Evolutionary conservation across 2,797 vertebrate species (phyloP).

Genomic region (Sebastes melanostomus): DNA sequence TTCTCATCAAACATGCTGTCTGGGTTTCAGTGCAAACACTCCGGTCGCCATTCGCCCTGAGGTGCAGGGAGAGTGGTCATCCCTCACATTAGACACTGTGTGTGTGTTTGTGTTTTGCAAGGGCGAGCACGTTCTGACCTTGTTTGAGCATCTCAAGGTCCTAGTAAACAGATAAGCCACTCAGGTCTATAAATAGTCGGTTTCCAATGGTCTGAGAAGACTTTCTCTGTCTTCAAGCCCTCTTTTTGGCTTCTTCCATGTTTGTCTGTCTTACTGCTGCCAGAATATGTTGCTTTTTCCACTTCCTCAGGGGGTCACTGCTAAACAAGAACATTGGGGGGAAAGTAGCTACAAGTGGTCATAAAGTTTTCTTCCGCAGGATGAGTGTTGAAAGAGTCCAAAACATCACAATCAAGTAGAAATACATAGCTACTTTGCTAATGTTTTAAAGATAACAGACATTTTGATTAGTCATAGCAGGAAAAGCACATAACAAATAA

Average conservation of each 20-base stretch:
- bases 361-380: slow-evolving; percentile 1
- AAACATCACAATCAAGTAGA: neutral
- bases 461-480: neutral
- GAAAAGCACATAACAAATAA: neutral
- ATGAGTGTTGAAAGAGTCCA: neutral
- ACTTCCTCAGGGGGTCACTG: slow-evolving; percentile 8
- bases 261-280: slow-evolving; percentile 46
- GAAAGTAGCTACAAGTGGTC: slow-evolving; percentile 1
- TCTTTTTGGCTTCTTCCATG: slow-evolving; percentile 35
- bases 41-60: slow-evolving; percentile 34
- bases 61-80: slow-evolving; percentile 27
- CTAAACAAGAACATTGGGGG: slow-evolving; percentile 25
- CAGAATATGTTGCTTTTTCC: slow-evolving; percentile 44
- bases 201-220: slow-evolving; percentile 50
- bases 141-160: slow-evolving; percentile 64
- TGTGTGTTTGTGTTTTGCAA: slow-evolving; percentile 45
- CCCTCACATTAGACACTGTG: slow-evolving; percentile 50
- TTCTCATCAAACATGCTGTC: slow-evolving; percentile 50
- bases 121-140: slow-evolving; percentile 23
- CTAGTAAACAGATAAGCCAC: slow-evolving; percentile 70
- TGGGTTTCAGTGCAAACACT: slow-evolving; percentile 55
- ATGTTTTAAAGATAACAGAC: neutral
- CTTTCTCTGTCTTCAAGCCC: slow-evolving; percentile 32
- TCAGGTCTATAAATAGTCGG: slow-evolving; percentile 50
- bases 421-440: neutral